Percentiles rank a stretch among this genome's conserved stretches.
Evolutionary conservation across 2,888 invertebrate genomes (phyloP).

Genomic region (Yponomeuta plumbellus): DNA sequence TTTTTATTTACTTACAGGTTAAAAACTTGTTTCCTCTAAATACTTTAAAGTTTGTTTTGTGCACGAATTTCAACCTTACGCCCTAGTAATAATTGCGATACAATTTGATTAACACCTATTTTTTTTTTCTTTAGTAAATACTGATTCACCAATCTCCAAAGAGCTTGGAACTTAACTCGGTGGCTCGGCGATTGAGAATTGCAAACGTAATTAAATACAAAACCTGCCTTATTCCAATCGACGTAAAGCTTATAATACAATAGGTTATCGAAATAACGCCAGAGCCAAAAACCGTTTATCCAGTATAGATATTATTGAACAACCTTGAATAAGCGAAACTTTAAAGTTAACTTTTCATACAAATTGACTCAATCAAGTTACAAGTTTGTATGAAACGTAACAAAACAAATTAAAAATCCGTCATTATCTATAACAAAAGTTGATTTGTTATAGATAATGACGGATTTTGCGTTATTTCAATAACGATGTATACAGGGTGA

Average conservation of each 20-base stretch:
- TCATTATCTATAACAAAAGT: too few relatives aligned
- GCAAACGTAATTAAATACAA: background rate
- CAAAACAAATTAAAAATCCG: too few relatives aligned
- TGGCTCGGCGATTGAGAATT: constrained; percentile 14
- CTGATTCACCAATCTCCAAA: constrained; percentile 33
- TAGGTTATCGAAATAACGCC: too few relatives aligned
- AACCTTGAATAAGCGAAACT: too few relatives aligned
- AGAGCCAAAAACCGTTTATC: too few relatives aligned
- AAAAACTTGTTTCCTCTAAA: constrained; percentile 47
- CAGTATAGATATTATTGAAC: too few relatives aligned
- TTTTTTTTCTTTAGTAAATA: constrained; percentile 41
- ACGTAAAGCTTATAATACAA: background rate
- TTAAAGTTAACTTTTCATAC: too few relatives aligned
- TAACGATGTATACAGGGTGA: too few relatives aligned
- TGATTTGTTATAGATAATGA: too few relatives aligned
- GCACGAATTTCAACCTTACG: constrained; percentile 55
- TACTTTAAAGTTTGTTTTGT: constrained; percentile 47
- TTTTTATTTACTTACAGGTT: constrained; percentile 41
- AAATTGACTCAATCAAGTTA: too few relatives aligned
- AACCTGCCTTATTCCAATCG: background rate
- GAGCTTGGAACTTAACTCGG: background rate
- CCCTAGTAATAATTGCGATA: constrained; percentile 37
- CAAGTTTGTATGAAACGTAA: too few relatives aligned
- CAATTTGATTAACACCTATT: constrained; percentile 42
- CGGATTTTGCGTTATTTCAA: background rate